Evolutionary conservation across 1,140 invertebrate species (phyloP).

Genomic region (Drosophila tropicalis): DNA sequence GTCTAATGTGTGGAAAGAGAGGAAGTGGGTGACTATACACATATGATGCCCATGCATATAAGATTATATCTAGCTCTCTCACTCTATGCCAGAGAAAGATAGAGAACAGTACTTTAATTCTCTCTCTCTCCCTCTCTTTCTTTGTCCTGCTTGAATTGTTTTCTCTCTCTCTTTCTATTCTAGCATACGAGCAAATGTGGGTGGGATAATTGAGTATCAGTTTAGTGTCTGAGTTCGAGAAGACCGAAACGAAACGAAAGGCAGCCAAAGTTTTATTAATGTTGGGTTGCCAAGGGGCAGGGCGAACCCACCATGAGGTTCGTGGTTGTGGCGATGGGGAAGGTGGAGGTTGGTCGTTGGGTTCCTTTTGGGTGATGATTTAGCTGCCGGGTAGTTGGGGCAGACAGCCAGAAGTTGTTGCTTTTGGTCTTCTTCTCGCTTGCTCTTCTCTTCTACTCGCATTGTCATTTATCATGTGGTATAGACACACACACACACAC

Average conservation of each 20-base stretch:
- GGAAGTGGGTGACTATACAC: not conserved
- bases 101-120: constrained; percentile 1
- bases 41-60: constrained; percentile 7
- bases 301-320: no score
- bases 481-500: constrained; percentile 18
- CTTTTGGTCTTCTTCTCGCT: constrained; percentile 8
- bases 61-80: constrained; percentile 3
- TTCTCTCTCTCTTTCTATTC: constrained; percentile 5
- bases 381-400: constrained; percentile 52
- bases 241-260: constrained; percentile 44
- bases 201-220: constrained; percentile 78
- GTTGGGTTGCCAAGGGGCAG: constrained; percentile 40
- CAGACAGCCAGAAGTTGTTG: constrained; percentile 38
- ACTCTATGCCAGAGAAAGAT: not conserved
- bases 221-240: constrained; percentile 65
- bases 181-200: constrained; percentile 34
- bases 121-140: not conserved
- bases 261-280: constrained; percentile 80
- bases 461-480: constrained; percentile 60
- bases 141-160: not conserved
- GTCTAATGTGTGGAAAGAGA: no score
- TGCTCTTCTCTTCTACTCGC: not conserved
- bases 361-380: constrained; percentile 63
- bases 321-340: no score
- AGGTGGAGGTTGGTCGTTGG: constrained; percentile 22